Conservation (phyloP, 2,113 vertebrate species). For the Salvelinus alpinus region DNA sequence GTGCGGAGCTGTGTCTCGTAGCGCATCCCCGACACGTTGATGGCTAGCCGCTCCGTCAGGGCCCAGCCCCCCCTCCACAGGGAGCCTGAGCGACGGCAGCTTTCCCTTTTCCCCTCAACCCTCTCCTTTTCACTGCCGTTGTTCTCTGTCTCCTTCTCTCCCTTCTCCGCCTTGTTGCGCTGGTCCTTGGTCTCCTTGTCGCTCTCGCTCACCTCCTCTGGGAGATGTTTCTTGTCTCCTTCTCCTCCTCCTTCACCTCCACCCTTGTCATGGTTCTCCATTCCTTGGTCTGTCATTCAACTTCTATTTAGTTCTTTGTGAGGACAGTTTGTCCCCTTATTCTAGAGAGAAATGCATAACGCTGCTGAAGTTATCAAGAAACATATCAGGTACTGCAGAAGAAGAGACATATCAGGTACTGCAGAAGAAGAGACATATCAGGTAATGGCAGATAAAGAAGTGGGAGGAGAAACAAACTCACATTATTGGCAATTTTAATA, state of each 20-base stretch:
- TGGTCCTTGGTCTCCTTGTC: slow-evolving; percentile 66
- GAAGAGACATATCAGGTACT: no score
- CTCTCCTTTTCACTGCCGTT: slow-evolving; percentile 40
- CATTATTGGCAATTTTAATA: no score
- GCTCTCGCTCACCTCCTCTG: slow-evolving; percentile 39
- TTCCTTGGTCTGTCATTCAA: slow-evolving; percentile 27
- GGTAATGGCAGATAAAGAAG: no score
- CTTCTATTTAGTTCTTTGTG: slow-evolving; percentile 31
- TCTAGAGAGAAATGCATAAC: slow-evolving; percentile 14
- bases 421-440: no score
- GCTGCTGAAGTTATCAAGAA: not conserved
- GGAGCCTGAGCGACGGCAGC: slow-evolving; percentile 42
- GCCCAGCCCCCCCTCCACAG: slow-evolving; percentile 57
- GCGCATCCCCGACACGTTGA: slow-evolving; percentile 81
- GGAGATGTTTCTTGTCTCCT: slow-evolving; percentile 15
- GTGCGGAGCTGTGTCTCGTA: slow-evolving; percentile 85
- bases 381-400: not conserved
- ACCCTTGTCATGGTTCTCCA: slow-evolving; percentile 62
- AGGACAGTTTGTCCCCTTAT: not conserved
- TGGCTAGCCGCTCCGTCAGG: slow-evolving; percentile 70
- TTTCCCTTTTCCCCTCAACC: slow-evolving; percentile 15
- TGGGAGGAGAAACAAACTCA: no score
- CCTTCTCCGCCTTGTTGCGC: slow-evolving; percentile 55
- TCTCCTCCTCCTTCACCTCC: slow-evolving; percentile 30
- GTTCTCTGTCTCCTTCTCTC: slow-evolving; percentile 53